phyloP scores from a whole-genome alignment of 2,888 invertebrate species.

The Notodonta ziczac region DNA sequence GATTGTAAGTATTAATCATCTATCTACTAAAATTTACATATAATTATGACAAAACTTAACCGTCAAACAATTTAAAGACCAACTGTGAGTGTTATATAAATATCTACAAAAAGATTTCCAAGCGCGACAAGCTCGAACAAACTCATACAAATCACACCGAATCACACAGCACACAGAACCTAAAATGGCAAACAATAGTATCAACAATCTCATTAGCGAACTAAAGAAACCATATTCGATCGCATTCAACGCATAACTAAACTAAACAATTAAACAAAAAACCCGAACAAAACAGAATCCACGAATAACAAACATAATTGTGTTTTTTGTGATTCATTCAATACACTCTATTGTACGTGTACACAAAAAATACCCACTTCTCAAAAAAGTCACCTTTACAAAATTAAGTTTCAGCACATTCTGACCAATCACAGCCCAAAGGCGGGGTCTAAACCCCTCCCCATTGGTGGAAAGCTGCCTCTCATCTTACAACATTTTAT shows the following conservation, averaged over 20 bases:
- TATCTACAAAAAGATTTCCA: conserved; percentile 9
- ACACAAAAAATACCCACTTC: conserved; percentile 68
- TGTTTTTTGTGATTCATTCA: conserved; percentile 79
- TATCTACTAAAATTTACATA: not conserved
- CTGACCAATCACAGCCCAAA: conserved; percentile 64
- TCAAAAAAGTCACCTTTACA: conserved; percentile 84
- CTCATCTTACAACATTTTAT: conserved; percentile 82
- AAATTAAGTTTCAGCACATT: conserved; percentile 78
- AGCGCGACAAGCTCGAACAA: conserved; percentile 20
- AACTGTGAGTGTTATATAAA: not conserved
- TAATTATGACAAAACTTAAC: not conserved
- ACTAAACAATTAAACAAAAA: conserved; percentile 65
- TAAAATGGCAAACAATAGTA: conserved; percentile 39
- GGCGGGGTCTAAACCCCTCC: conserved; percentile 57
- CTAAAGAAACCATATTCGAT: conserved; percentile 43
- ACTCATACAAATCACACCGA: conserved; percentile 30
- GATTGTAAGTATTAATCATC: too few relatives aligned
- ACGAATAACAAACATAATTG: conserved; percentile 82
- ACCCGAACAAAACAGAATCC: conserved; percentile 59
- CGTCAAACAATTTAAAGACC: not conserved
- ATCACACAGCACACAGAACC: conserved; percentile 30
- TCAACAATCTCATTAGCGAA: conserved; percentile 57
- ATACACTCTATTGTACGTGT: conserved; percentile 71
- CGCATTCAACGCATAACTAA: conserved; percentile 38
- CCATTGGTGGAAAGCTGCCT: conserved; percentile 64